phyloP scores from a whole-genome alignment of 2,888 invertebrate genomes.

The Keiferia lycopersicella region DNA sequence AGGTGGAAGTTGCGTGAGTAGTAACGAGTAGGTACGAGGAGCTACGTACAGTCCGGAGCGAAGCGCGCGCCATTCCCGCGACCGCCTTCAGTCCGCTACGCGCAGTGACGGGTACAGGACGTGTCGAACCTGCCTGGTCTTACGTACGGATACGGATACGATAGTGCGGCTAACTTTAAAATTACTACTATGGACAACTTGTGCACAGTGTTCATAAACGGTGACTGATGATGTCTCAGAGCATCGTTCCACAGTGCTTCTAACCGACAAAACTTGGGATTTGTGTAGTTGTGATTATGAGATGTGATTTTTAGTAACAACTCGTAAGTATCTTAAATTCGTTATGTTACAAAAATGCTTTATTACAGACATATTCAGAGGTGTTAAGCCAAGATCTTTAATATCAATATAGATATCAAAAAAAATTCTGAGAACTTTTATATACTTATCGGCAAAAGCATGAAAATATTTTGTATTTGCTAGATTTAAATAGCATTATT shows the following conservation, averaged over 20 bases:
- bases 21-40: neutral
- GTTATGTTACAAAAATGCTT: neutral
- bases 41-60: slow-evolving; percentile 9
- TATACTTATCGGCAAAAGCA: too few species aligned
- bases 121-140: slow-evolving; percentile 40
- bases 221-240: slow-evolving; percentile 59
- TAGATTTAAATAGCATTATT: too few species aligned
- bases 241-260: slow-evolving; percentile 39
- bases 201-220: slow-evolving; percentile 37
- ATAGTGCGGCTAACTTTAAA: slow-evolving; percentile 62
- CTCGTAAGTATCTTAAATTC: slow-evolving; percentile 43
- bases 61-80: slow-evolving; percentile 27
- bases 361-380: neutral
- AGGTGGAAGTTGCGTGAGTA: slow-evolving; percentile 21
- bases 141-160: slow-evolving; percentile 41
- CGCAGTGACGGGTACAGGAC: slow-evolving; percentile 14
- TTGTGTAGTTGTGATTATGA: slow-evolving; percentile 59
- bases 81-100: slow-evolving; percentile 54
- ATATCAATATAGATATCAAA: too few species aligned
- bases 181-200: slow-evolving; percentile 44
- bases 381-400: too few species aligned
- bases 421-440: too few species aligned
- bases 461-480: too few species aligned
- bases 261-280: slow-evolving; percentile 57
- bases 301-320: slow-evolving; percentile 62